Conservation (phyloP, 2,888 invertebrate species). For the Ormia ochracea region DNA sequence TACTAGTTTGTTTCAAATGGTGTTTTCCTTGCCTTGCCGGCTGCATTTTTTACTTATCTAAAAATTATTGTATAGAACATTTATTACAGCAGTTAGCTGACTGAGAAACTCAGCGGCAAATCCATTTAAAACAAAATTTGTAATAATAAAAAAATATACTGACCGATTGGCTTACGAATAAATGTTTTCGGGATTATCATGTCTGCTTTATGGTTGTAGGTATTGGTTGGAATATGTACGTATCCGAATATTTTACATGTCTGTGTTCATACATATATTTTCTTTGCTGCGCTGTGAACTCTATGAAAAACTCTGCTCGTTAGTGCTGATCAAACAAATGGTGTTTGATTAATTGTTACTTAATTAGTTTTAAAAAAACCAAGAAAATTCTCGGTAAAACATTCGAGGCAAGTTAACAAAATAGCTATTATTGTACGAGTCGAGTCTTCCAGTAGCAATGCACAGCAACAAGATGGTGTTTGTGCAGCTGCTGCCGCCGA, state of each 20-base stretch:
- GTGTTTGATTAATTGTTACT: constrained; percentile 17
- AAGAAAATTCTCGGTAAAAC: constrained; percentile 63
- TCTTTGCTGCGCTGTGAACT: neutral
- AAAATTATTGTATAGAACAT: too few relatives aligned
- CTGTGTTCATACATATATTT: neutral
- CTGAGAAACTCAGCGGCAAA: too few relatives aligned
- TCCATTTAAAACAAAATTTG: too few relatives aligned
- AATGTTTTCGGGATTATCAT: neutral
- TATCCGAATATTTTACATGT: neutral
- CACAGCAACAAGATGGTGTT: constrained; percentile 69
- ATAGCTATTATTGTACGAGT: constrained; percentile 73
- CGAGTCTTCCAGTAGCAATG: constrained; percentile 70
- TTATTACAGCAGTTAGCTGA: too few relatives aligned
- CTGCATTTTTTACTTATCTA: too few relatives aligned
- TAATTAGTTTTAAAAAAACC: constrained; percentile 24
- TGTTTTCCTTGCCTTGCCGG: too few relatives aligned
- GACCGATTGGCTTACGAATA: neutral
- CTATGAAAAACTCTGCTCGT: neutral
- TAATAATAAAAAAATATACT: too few relatives aligned
- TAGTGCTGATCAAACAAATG: constrained; percentile 10
- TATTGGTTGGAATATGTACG: too few relatives aligned
- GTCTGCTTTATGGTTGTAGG: neutral
- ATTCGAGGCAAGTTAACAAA: constrained; percentile 63
- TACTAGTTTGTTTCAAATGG: too few relatives aligned
- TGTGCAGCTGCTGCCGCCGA: constrained; percentile 67